phyloP scores from a whole-genome alignment of 2,888 invertebrate genomes.

The Cephalotes varians region DNA sequence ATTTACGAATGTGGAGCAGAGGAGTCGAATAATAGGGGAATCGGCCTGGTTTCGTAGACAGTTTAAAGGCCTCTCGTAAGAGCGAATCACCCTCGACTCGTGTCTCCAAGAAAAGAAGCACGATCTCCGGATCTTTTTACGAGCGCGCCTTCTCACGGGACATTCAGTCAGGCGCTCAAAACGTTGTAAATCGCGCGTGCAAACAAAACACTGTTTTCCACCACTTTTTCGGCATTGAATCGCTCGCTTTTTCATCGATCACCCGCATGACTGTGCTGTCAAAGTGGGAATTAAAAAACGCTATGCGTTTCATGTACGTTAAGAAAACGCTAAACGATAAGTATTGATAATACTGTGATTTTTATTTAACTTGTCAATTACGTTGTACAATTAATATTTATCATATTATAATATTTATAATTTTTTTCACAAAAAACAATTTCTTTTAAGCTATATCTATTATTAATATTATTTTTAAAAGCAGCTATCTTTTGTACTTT shows the following conservation, averaged over 20 bases:
- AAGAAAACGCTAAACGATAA: background rate
- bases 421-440: background rate
- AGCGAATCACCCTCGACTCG: conserved; percentile 70
- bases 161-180: background rate
- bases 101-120: background rate
- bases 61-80: conserved; percentile 78
- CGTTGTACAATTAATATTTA: background rate
- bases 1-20: conserved; percentile 82
- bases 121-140: conserved; percentile 31
- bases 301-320: background rate
- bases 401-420: background rate
- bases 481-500: background rate
- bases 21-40: conserved; percentile 79
- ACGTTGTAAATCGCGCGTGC: conserved; percentile 4
- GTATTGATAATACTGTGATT: too few species aligned
- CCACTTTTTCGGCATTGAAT: background rate
- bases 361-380: background rate
- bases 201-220: conserved; percentile 17
- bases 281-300: background rate
- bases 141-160: conserved; percentile 12
- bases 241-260: background rate
- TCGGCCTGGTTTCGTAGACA: conserved; percentile 74
- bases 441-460: background rate
- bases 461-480: background rate
- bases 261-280: background rate